Base-by-base conservation (phyloP, 2,888 invertebrate genomes). In the Tipula vernalis region DNA sequence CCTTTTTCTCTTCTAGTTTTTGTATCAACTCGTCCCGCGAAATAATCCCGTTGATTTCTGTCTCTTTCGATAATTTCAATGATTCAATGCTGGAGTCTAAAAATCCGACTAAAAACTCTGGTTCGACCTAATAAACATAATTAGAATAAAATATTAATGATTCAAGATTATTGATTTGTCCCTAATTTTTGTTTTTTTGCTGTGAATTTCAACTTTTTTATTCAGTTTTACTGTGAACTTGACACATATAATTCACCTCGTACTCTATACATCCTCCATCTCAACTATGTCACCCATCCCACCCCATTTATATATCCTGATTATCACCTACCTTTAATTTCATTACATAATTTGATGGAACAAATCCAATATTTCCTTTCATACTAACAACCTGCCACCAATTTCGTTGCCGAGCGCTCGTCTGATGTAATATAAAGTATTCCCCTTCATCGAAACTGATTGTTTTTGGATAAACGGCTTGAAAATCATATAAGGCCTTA, bases 301-400 rank as follows among this genome's bases (percentile, higher is more conserved):
- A 51, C 12, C 10, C 44, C 44, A 28, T 28, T 28, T 28, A 28
- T 28, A 28, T 36, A 83, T 83, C 36, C 39, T 10, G 39, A 83
- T 18, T 18, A 18, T 71, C 71, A 86, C 86, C 36, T 90, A 96
- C 96, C 93, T 96, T 95, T 89, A 96, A 94, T 89, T 94, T 93
- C 89, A 95, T 94, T 87, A 97, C 96, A 92, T 97, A 97, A 93
- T 97, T 97, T 86, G 96, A 96, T 87, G 97, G 97, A 88, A 97
- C 96, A 90, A 96, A 97, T 86, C 97, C 97, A 88, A 96, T 94
- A 91, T 96, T 95, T 89, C 96, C 97, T 90, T 94, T 94, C 90
- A 93, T 94, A 92, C 96, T 96, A 89, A 96, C 95, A 86, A 97
- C 96, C 93, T 96, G 96, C 96, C 96, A 97, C 97, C 96, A 97